A percentile compares a stretch with the other conserved stretches of the same genome.
Evolutionary conservation across 2,113 vertebrate species (phyloP).

Genomic region (Suricata suricatta): DNA sequence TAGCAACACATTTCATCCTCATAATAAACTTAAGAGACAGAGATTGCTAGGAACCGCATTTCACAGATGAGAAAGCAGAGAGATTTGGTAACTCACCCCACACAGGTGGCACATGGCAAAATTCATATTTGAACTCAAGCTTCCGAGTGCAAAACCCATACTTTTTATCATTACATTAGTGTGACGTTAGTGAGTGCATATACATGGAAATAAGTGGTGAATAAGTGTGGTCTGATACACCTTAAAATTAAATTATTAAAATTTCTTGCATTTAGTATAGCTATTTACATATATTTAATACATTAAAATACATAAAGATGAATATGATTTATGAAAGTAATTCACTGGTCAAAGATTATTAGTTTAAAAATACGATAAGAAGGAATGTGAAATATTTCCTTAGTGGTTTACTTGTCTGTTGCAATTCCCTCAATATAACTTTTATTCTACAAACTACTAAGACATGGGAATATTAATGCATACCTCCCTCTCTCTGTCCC

Average conservation of each 20-base stretch:
- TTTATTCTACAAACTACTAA: neutral
- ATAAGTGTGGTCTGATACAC: neutral
- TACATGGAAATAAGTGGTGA: neutral
- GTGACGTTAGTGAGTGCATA: neutral
- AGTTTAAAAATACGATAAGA: neutral
- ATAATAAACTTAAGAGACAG: neutral
- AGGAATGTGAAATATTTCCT: neutral
- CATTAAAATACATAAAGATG: neutral
- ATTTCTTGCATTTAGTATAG: neutral
- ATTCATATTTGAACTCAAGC: neutral
- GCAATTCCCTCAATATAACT: neutral
- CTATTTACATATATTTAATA: neutral
- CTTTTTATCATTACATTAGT: neutral
- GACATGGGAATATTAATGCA: neutral
- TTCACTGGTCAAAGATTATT: neutral
- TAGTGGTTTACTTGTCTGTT: neutral
- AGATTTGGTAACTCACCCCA: neutral
- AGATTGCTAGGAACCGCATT: neutral
- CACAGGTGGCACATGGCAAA: rapidly evolving
- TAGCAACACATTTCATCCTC: neutral
- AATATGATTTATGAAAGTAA: neutral
- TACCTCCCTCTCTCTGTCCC: neutral
- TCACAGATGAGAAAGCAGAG: neutral
- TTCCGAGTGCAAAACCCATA: neutral
- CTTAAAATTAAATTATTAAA: neutral